A percentile compares a stretch with the other conserved stretches of the same genome.
Conservation (phyloP, 2,888 invertebrate genomes). For the Boloria euphrosyne region DNA sequence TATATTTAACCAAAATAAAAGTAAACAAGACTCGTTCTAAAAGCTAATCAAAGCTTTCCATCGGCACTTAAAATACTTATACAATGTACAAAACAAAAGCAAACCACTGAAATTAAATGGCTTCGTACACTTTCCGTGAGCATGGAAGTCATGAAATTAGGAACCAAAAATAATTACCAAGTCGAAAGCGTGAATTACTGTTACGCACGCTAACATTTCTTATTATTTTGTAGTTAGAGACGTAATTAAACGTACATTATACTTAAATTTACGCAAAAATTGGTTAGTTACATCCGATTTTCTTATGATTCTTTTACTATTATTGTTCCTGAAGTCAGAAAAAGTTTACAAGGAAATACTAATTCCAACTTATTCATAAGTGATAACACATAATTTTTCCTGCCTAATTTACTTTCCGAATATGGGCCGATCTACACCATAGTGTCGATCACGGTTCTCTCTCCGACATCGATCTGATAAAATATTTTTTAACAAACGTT, state of each 20-base stretch:
- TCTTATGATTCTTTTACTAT: neutral
- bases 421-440: too few relatives aligned
- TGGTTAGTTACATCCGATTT: slow-evolving; percentile 4
- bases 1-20: too few relatives aligned
- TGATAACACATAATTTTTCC: too few relatives aligned
- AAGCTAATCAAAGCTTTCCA: neutral
- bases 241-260: slow-evolving; percentile 69
- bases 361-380: too few relatives aligned
- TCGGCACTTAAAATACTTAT: slow-evolving; percentile 10
- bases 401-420: too few relatives aligned
- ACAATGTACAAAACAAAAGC: slow-evolving; percentile 26
- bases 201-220: slow-evolving; percentile 68
- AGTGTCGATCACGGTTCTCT: too few relatives aligned
- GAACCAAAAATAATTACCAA: slow-evolving; percentile 68
- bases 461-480: too few relatives aligned
- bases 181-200: slow-evolving; percentile 64
- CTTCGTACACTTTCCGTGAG: slow-evolving; percentile 41
- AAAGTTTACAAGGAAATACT: neutral
- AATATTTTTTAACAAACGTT: too few relatives aligned
- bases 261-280: slow-evolving; percentile 41
- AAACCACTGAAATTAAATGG: slow-evolving; percentile 28
- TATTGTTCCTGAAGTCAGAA: neutral
- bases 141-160: slow-evolving; percentile 62
- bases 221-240: slow-evolving; percentile 75
- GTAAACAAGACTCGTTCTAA: too few relatives aligned